Percentiles rank a stretch among this genome's conserved stretches.
phyloP scores from a whole-genome alignment of 2,113 vertebrate genomes.

The Prionailurus bengalensis region DNA sequence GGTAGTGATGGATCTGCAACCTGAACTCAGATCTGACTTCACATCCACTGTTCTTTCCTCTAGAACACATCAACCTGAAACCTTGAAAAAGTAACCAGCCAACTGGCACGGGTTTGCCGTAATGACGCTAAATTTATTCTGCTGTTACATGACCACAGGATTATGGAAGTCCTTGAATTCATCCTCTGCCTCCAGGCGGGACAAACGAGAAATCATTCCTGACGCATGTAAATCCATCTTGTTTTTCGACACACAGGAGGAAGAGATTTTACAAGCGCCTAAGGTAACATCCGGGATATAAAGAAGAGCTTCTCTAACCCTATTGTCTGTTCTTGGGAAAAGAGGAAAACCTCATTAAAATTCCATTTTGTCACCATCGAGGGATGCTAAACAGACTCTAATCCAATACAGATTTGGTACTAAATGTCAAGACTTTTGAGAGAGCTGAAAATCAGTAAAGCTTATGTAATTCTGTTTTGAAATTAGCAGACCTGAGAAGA shows the following conservation, averaged over 20 bases:
- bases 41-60: background rate
- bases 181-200: background rate
- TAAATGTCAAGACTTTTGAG: conserved; percentile 61
- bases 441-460: background rate
- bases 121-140: background rate
- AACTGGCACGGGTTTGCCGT: background rate
- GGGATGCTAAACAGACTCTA: conserved; percentile 48
- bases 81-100: background rate
- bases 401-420: conserved; percentile 10
- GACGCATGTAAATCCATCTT: background rate
- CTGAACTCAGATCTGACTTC: background rate
- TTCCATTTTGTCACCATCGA: conserved; percentile 12
- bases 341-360: conserved; percentile 40
- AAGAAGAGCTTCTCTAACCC: background rate
- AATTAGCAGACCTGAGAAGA: conserved; percentile 38
- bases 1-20: background rate
- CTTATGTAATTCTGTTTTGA: conserved; percentile 48
- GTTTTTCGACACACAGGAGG: background rate
- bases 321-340: background rate
- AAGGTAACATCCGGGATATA: background rate
- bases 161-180: background rate
- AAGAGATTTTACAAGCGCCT: background rate
- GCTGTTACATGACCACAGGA: background rate
- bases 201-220: conserved; percentile 4
- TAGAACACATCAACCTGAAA: background rate